Conservation (phyloP, 2,797 vertebrate species). For the Melanotaenia parkinsoni region DNA sequence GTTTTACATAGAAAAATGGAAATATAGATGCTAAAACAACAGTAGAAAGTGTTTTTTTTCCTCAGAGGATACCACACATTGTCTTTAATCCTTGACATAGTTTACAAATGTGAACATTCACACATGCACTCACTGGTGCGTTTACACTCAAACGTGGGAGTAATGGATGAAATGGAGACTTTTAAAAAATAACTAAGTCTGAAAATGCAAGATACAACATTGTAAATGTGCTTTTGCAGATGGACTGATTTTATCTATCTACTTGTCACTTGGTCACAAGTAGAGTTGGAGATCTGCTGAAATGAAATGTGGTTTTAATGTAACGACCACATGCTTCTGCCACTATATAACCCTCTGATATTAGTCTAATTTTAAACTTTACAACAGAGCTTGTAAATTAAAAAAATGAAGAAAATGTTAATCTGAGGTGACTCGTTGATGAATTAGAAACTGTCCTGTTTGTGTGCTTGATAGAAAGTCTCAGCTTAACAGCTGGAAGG, state of each 20-base stretch:
- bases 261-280: too few species aligned
- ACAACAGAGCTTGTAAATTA: neutral
- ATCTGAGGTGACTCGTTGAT: neutral
- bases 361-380: neutral
- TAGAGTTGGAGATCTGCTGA: too few species aligned
- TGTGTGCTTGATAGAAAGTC: neutral
- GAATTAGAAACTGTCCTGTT: neutral
- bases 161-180: too few species aligned
- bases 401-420: neutral
- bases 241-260: too few species aligned
- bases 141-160: too few species aligned
- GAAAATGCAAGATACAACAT: too few species aligned
- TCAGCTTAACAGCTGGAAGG: neutral
- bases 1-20: neutral
- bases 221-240: too few species aligned
- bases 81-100: too few species aligned
- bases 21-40: neutral
- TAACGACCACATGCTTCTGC: neutral
- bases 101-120: too few species aligned
- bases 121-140: too few species aligned
- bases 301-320: too few species aligned
- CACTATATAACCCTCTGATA: neutral
- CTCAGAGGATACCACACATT: neutral
- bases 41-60: neutral
- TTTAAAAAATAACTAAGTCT: too few species aligned